Percentiles rank a stretch among this genome's conserved stretches.
These are phyloP conservation scores for Asteroscopus sphinx DNA, from an alignment of 2,888 invertebrate genomes.

Conservation along the genomic window DNA sequence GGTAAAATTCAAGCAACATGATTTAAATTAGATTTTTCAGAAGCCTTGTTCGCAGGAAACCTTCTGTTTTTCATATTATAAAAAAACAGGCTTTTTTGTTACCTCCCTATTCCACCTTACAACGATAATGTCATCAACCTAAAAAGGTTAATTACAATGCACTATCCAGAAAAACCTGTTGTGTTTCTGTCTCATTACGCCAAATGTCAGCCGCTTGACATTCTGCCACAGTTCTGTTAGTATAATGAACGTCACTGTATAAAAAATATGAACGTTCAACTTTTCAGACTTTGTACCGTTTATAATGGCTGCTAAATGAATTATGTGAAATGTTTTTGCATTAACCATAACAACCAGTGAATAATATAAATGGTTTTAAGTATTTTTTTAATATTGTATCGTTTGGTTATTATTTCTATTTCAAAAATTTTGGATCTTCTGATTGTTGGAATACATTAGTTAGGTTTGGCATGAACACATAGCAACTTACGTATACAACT, in stretches of 20 bases:
- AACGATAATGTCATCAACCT: conserved; percentile 45
- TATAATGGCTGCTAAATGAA: conserved; percentile 12
- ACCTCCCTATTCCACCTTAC: conserved; percentile 1
- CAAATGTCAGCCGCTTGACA: conserved; percentile 57
- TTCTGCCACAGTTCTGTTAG: conserved; percentile 44
- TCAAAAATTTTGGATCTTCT: background rate
- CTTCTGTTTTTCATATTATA: no score
- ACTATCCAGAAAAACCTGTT: conserved; percentile 36
- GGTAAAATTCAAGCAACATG: no score
- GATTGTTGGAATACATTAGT: conserved; percentile 4
- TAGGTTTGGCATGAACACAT: conserved; percentile 21
- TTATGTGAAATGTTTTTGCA: background rate
- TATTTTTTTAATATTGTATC: background rate
- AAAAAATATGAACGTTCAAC: conserved; percentile 37
- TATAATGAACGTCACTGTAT: conserved; percentile 51
- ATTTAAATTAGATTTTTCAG: no score
- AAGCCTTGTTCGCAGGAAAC: no score
- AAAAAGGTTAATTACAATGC: conserved; percentile 56
- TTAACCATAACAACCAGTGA: background rate
- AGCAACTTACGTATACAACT: conserved; percentile 12
- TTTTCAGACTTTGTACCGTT: conserved; percentile 1
- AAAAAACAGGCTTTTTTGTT: background rate
- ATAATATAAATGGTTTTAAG: background rate
- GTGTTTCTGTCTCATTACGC: conserved; percentile 52
- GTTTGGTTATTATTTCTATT: background rate